Base-by-base conservation (phyloP, 2,113 vertebrate species). In the Lonchura striata region DNA sequence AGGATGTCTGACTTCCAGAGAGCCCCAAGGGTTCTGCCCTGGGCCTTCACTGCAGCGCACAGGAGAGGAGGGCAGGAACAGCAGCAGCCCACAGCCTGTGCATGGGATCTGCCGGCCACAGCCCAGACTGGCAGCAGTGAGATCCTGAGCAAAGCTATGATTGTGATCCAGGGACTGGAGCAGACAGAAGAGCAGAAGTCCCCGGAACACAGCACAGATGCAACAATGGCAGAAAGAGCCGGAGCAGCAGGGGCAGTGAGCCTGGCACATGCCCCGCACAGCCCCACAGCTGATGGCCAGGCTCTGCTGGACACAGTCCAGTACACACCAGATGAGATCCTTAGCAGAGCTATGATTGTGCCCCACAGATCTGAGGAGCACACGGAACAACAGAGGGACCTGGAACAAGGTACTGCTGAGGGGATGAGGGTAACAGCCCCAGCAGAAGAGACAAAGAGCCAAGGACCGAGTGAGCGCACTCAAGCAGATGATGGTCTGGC, bases 211-310 rank as follows among this genome's bases (percentile, higher is more conserved):
- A 28, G 53, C 19, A 41, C 1, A 4, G 14, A 50, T 30, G 19
- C 15, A 69, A n/a, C 35, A 28, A 9, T 7, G 24, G 9, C 44
- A 30, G 24, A 23, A 30, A 42, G 12, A 50, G 19, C 12, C 6
- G 18, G 65, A 50, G 44, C 20, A 33, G 18, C n/a, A 49, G 27
- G 28, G 19, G 4, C 30, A 70, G 35, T 6, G 30, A 23, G 23
- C 4, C 11, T 0, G 0, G 23, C 53, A 69, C 30, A 19, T 11
- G 12, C 2, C 3, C 42, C 0, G 0, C 28, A 18, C 19, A 60
- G 24, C 12, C 19, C 15, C 15, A n/a, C 9, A 30, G 30, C 31
- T 70, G 60, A 30, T 54, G 15, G 25, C 12, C 24, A 3, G 1
- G 24, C 19, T 44, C 3, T 30, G 11, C 12, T 3, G 27, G 41